phyloP scores from a whole-genome alignment of 2,797 vertebrate species.

The Sebastes flavidus region DNA sequence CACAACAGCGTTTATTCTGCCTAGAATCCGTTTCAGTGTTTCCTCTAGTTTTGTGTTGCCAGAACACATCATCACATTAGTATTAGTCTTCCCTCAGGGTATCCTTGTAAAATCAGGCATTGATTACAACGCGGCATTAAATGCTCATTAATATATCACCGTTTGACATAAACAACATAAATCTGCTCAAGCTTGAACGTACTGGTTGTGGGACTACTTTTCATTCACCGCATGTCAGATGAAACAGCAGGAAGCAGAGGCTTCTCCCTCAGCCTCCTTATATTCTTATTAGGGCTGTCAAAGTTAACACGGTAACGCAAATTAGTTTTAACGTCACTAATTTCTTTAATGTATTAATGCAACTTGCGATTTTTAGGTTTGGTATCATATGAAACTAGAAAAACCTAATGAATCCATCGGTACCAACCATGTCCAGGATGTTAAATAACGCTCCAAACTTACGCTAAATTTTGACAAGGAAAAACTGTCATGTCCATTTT shows the following conservation, averaged over 20 bases:
- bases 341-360: too few relatives aligned
- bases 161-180: conserved; percentile 35
- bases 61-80: conserved; percentile 32
- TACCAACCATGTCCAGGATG: too few relatives aligned
- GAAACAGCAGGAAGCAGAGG: conserved; percentile 10
- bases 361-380: too few relatives aligned
- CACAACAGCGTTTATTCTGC: neutral
- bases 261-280: neutral
- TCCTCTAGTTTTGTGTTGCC: conserved; percentile 4
- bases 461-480: too few relatives aligned
- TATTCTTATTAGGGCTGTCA: too few relatives aligned
- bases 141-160: conserved; percentile 37
- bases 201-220: neutral
- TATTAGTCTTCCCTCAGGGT: conserved; percentile 17
- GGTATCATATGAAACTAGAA: too few relatives aligned
- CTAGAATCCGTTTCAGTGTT: neutral
- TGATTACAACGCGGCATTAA: conserved; percentile 48
- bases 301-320: too few relatives aligned
- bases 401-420: too few relatives aligned
- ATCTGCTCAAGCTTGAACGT: conserved; percentile 25
- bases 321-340: too few relatives aligned
- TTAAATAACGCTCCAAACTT: too few relatives aligned
- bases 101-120: conserved; percentile 11
- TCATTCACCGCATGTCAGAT: conserved; percentile 15
- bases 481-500: too few relatives aligned